Evolutionary conservation across 1,140 invertebrate genomes (phyloP).

Genomic region (Sipha flava): DNA sequence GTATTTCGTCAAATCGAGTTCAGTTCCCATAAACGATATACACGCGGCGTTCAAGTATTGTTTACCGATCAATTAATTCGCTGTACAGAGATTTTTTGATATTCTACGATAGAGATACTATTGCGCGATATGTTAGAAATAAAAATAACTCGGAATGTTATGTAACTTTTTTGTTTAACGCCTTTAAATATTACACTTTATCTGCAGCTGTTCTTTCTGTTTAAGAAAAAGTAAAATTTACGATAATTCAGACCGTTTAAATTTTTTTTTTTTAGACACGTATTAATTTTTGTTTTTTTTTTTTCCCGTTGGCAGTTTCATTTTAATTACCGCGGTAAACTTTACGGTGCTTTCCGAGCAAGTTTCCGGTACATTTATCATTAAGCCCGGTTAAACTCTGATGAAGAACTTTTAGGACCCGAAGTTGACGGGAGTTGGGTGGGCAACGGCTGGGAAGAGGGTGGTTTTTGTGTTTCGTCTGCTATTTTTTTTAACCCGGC

Average conservation of each 20-base stretch:
- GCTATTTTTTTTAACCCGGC: background rate
- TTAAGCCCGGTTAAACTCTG: conserved; percentile 29
- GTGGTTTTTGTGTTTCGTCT: conserved; percentile 10
- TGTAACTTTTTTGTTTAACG: conserved; percentile 24
- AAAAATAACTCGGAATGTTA: background rate
- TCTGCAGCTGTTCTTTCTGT: conserved; percentile 23
- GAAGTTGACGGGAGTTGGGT: background rate
- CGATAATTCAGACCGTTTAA: conserved; percentile 4
- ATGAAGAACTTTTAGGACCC: conserved; percentile 29
- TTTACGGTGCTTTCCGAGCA: conserved; percentile 16
- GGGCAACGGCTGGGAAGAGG: background rate
- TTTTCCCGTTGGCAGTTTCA: conserved; percentile 11
- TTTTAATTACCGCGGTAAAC: conserved; percentile 31
- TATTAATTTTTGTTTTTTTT: conserved; percentile 27
- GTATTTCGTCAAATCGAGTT: too few relatives aligned
- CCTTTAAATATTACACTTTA: conserved; percentile 18
- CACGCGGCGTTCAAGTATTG: too few relatives aligned
- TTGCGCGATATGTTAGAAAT: background rate
- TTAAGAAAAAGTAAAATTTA: conserved; percentile 17
- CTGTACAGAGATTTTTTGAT: background rate
- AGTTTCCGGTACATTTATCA: conserved; percentile 33
- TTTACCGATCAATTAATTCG: too few relatives aligned
- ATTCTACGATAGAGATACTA: background rate
- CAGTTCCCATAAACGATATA: too few relatives aligned
- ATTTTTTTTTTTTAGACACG: conserved; percentile 8